Conservation (phyloP, 2,797 vertebrate species). For the Liasis olivaceus region DNA sequence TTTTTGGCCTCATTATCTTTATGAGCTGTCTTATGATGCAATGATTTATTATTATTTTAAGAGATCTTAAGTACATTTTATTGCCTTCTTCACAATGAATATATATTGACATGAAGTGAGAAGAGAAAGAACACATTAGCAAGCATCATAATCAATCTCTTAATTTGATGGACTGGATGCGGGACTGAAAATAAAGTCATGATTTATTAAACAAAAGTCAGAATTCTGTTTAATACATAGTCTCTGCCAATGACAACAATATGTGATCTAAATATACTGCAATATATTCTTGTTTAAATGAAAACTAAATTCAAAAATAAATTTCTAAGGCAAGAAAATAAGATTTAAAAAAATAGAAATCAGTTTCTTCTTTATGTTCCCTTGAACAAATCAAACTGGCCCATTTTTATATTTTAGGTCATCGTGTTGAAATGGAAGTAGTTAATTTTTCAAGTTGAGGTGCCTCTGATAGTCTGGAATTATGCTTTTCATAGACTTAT, state of each 20-base stretch:
- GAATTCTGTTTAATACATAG: not conserved
- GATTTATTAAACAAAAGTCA: not conserved
- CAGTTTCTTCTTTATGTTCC: too few species aligned
- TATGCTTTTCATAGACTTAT: too few species aligned
- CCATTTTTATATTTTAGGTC: too few species aligned
- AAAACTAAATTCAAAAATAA: not conserved
- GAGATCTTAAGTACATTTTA: not conserved
- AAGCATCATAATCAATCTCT: not conserved
- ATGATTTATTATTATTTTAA: not conserved
- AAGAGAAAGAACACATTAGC: not conserved
- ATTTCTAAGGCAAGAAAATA: not conserved
- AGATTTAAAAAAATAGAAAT: not conserved
- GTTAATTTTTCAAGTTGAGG: too few species aligned
- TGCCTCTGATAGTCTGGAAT: too few species aligned
- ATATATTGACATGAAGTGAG: not conserved
- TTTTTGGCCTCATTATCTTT: conserved; percentile 14
- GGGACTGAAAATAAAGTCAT: not conserved
- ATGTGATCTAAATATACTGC: not conserved
- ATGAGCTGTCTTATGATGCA: not conserved
- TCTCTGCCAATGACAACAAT: not conserved
- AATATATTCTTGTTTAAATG: not conserved
- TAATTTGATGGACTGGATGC: not conserved
- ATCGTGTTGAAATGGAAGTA: too few species aligned
- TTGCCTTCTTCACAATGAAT: not conserved
- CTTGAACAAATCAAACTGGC: too few species aligned